Percentiles rank a stretch among this genome's conserved stretches.
Evolutionary conservation across 2,888 invertebrate species (phyloP).

Genomic region (Axea sp.): DNA sequence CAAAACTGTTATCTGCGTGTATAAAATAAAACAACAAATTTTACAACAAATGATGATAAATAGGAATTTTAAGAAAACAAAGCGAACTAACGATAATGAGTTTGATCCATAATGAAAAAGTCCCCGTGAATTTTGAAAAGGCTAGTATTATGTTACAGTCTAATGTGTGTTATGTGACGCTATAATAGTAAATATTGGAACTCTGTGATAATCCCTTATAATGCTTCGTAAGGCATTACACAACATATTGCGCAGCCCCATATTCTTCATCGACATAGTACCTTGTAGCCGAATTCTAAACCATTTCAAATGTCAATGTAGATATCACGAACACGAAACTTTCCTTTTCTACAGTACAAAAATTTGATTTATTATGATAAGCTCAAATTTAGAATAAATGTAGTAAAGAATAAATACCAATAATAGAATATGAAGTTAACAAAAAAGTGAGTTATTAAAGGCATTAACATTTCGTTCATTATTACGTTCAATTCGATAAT

Average conservation of each 20-base stretch:
- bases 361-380: conserved; percentile 75
- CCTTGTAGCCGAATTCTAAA: conserved; percentile 84
- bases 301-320: conserved; percentile 82
- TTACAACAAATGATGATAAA: too few species aligned
- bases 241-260: conserved; percentile 81
- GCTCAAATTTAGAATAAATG: too few species aligned
- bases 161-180: conserved; percentile 84
- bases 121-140: conserved; percentile 50
- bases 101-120: too few species aligned
- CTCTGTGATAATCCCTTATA: conserved; percentile 79
- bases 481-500: conserved; percentile 8
- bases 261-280: conserved; percentile 83
- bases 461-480: too few species aligned
- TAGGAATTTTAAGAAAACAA: too few species aligned
- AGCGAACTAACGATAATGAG: too few species aligned
- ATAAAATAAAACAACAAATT: too few species aligned
- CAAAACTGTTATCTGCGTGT: too few species aligned
- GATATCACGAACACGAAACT: conserved; percentile 81
- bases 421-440: background rate
- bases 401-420: too few species aligned
- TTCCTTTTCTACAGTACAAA: too few species aligned
- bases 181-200: conserved; percentile 84
- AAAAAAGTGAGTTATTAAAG: conserved; percentile 1
- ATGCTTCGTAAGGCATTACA: conserved; percentile 80
- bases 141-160: conserved; percentile 80